These are phyloP conservation scores for Syngnathus acus DNA, from an alignment of 2,797 vertebrate genomes.

Conservation along the genomic window DNA sequence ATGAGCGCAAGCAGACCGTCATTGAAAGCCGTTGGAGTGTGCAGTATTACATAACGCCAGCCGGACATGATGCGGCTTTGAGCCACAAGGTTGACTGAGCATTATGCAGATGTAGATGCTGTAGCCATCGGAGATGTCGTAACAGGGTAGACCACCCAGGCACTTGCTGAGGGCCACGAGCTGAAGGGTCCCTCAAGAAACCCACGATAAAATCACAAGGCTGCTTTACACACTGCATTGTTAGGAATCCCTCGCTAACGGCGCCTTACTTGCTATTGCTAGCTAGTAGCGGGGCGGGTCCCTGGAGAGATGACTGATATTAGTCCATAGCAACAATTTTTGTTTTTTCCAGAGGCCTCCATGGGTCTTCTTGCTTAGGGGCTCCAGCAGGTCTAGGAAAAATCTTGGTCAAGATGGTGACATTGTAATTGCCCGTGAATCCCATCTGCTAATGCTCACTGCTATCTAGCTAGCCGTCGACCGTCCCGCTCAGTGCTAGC, in stretches of 20 bases:
- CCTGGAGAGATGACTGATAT: too few relatives aligned
- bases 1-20: not conserved
- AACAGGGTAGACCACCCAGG: not conserved
- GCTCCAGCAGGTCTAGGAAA: not conserved
- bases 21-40: not conserved
- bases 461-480: not conserved
- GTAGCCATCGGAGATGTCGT: not conserved
- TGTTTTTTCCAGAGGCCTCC: too few relatives aligned
- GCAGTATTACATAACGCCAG: constrained; percentile 3
- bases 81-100: not conserved
- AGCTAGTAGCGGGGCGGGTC: too few relatives aligned
- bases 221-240: too few relatives aligned
- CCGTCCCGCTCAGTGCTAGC: too few relatives aligned
- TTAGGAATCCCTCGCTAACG: too few relatives aligned
- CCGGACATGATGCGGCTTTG: constrained; percentile 13
- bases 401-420: too few relatives aligned
- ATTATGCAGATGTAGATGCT: not conserved
- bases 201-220: too few relatives aligned
- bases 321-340: not conserved
- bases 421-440: not conserved
- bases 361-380: too few relatives aligned
- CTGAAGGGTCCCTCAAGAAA: not conserved
- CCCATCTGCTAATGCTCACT: too few relatives aligned
- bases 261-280: too few relatives aligned
- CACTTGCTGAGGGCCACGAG: not conserved